Percentiles rank a stretch among this genome's conserved stretches.
These are phyloP conservation scores for Danio choprae DNA, from an alignment of 2,797 vertebrate genomes.

Conservation along the genomic window DNA sequence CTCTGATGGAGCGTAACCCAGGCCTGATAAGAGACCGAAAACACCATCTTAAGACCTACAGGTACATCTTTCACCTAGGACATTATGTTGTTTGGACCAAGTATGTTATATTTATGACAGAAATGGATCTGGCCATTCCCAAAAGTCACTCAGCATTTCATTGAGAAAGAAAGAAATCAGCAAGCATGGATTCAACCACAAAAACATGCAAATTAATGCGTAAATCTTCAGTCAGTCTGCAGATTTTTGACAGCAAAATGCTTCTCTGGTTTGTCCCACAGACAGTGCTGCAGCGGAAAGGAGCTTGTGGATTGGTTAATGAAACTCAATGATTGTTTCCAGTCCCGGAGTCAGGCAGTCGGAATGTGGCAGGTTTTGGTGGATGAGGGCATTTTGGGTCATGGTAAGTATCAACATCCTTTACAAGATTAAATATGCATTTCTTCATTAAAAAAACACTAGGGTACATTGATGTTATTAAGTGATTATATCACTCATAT, in stretches of 20 bases:
- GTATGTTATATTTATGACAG: not conserved
- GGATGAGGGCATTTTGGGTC: conserved; percentile 87
- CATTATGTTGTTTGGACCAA: not conserved
- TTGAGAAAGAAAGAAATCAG: conserved; percentile 3
- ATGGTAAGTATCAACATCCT: conserved; percentile 79
- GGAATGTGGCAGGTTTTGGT: conserved; percentile 94
- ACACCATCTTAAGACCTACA: conserved; percentile 89
- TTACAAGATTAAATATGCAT: not conserved
- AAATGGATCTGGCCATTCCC: not conserved
- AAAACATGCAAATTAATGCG: conserved; percentile 4
- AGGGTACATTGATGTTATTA: not conserved
- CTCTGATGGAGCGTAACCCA: conserved; percentile 80
- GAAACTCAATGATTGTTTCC: conserved; percentile 79
- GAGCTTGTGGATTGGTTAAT: conserved; percentile 92
- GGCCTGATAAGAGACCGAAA: conserved; percentile 90
- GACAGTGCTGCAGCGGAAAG: conserved; percentile 91
- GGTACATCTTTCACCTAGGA: conserved; percentile 71
- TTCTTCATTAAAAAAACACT: not conserved
- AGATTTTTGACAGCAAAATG: not conserved
- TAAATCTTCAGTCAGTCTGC: not conserved
- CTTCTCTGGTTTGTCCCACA: conserved; percentile 55
- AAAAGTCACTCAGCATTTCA: not conserved
- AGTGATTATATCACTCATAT: not conserved
- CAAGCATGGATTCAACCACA: not conserved
- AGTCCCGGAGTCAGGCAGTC: conserved; percentile 86